Base-by-base conservation (phyloP, 2,888 invertebrate species). In the Drosophila eohydei region DNA sequence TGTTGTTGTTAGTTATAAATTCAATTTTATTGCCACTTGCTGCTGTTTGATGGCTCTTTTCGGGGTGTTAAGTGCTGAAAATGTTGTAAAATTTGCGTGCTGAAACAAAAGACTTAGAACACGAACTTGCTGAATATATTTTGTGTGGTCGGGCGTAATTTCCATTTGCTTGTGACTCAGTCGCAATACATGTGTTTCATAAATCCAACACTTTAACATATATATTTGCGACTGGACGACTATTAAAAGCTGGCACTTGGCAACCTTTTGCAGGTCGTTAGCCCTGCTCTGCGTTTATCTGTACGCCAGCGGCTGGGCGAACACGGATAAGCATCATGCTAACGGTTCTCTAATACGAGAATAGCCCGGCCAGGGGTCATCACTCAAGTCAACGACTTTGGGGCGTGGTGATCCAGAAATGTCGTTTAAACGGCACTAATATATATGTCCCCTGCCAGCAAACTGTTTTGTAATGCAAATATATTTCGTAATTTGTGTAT, bases 61-160 rank as follows among this genome's bases (percentile, higher is more conserved):
- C 38, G 78, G 81, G 67, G 74, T 81, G 86, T 83, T 74, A 86
- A 86, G 60, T 64, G 72, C 56, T 46, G 11, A 44, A 30, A 50
- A 54, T 48, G 64, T 34, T 74, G 54, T 78, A 74, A 80, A 67
- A 65, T 74, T 34, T 66, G 32, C 32, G 38, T 6, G 36, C 44
- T 44, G 30, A 78, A 84, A 86, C 88, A 83, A 88, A 88, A 89
- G 89, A 88, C 90, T 88, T 84, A 88, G 79, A 58, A 74, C 81
- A 81, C 87, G 52, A 88, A 89, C 88, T 86, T 81, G 82, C 52
- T n/a, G 34, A 34, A 30, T 34, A 40, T 21, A 9, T 16, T 51
- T 46, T 32, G 21, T 48, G 30, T 5, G 21, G 14, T 38, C 41
- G n/a, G 54, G 28, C 28, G 30, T 28, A 16, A 68, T 70, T 71